Base-by-base conservation (phyloP, 2,797 vertebrate species). In the Eupleurogrammus muticus region DNA sequence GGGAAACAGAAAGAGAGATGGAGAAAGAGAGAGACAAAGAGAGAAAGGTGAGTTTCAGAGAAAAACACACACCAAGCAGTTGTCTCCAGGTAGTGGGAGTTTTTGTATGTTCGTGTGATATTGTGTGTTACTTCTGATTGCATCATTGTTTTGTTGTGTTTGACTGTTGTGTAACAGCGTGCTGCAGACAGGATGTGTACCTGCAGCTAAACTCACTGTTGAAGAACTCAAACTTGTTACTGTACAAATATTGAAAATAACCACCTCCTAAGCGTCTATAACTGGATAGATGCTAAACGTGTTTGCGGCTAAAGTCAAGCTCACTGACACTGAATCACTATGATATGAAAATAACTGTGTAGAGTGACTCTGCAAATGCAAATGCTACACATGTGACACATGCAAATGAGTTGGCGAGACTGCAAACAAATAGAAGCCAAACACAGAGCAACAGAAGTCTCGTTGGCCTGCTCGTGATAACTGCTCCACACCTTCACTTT, bases 391-490 rank as follows among this genome's bases (percentile, higher is more conserved):
- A 63, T 42, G 1, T 4, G 13, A 4, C 3, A 19, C 4, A 11
- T 9, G 40, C 2, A 28, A 13, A 11, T 73, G 76, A 79, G 52
- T 81, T 76, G 52, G 51, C 73, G 55, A 10, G 8, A 58, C 2
- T 16, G 19, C 17, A 0, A 24, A 7, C 16, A 16, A 0, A 6
- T 35, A 17, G 20, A 16, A 8, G 32, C n/a, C 34, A 36, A 14
- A 53, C 6, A 34, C 14, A 14, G 17, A 11, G 13, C 8, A 2
- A 17, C 11, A 13, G 34, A 58, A 42, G 0, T 7, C 17, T 1
- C 0, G 1, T 4, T 36, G 0, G 2, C 35, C 44, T 13, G 8
- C 6, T 67, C 60, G 69, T 3, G 2, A 38, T 66, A 54, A 58
- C 47, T 36, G 10, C 38, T 13, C 13, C 9, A 40, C 35, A 42